Percentiles rank a stretch among this genome's conserved stretches.
These are phyloP conservation scores for Euplagia quadripunctaria DNA, from an alignment of 2,888 invertebrate species.

Conservation along the genomic window DNA sequence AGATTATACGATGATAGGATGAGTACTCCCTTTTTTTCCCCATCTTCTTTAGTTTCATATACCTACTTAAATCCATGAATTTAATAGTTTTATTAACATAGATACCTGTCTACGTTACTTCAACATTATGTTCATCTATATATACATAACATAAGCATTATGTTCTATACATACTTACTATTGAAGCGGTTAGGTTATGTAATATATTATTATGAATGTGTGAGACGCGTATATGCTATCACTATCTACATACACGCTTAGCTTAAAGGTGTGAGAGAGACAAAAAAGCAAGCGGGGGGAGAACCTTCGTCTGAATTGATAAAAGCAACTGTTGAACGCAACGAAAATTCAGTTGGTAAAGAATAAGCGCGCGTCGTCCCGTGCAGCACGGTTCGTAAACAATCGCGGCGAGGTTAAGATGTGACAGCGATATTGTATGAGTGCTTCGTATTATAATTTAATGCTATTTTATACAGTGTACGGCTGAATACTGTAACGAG, in stretches of 20 bases:
- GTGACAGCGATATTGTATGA: conserved; percentile 78
- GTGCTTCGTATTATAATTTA: conserved; percentile 70
- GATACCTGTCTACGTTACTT: not conserved
- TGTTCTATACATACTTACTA: conserved; percentile 58
- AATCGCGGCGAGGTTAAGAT: conserved; percentile 78
- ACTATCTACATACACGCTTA: conserved; percentile 60
- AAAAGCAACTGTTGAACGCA: conserved; percentile 84
- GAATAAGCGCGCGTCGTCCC: conserved; percentile 69
- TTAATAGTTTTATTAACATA: conserved; percentile 27
- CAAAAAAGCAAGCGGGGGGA: conserved; percentile 69
- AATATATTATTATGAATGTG: conserved; percentile 57
- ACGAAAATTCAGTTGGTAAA: conserved; percentile 82
- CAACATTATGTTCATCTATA: conserved; percentile 18
- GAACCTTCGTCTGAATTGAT: conserved; percentile 77
- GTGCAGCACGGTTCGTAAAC: conserved; percentile 61
- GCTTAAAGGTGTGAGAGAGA: conserved; percentile 72
- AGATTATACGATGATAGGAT: too few species aligned
- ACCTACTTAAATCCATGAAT: not conserved
- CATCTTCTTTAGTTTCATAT: too few species aligned
- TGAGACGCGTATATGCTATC: conserved; percentile 66
- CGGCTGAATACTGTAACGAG: conserved; percentile 49
- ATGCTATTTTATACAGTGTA: conserved; percentile 66
- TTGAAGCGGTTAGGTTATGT: conserved; percentile 64
- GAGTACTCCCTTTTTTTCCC: too few species aligned
- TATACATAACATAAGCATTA: conserved; percentile 58